These are phyloP conservation scores for Drosophila hamatofila DNA, from an alignment of 2,888 invertebrate species.

Conservation along the genomic window DNA sequence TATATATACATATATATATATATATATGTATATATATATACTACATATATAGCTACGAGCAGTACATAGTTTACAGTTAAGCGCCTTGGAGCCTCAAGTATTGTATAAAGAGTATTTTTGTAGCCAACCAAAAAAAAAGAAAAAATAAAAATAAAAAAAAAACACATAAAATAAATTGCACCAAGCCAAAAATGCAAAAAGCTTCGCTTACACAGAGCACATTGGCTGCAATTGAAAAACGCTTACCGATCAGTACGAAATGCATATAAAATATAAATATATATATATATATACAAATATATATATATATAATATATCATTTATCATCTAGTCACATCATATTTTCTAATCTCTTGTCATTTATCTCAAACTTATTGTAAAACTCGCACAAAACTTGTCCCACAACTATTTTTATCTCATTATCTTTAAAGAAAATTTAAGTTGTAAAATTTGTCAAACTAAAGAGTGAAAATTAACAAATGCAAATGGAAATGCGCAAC, in stretches of 20 bases:
- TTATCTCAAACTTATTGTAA: conserved; percentile 26
- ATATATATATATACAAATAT: background rate
- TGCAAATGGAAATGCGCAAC: conserved; percentile 11
- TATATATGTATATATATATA: conserved; percentile 15
- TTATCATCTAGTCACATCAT: conserved; percentile 39
- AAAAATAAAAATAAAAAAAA: conserved; percentile 2
- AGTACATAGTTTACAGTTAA: conserved; percentile 51
- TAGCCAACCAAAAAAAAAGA: conserved; percentile 50
- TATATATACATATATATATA: conserved; percentile 21
- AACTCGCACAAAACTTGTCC: conserved; percentile 42
- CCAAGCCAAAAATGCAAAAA: conserved; percentile 69
- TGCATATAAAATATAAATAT: conserved; percentile 38
- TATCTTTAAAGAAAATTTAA: conserved; percentile 5
- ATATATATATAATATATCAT: conserved; percentile 14
- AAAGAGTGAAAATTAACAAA: conserved; percentile 33
- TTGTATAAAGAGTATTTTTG: conserved; percentile 66
- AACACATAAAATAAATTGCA: conserved; percentile 47
- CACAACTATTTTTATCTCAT: conserved; percentile 11
- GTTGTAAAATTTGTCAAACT: conserved; percentile 38
- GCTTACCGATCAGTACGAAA: conserved; percentile 77
- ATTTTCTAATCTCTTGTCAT: conserved; percentile 33
- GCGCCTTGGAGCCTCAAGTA: conserved; percentile 54
- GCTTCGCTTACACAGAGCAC: conserved; percentile 69
- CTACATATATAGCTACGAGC: conserved; percentile 18
- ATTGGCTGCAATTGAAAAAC: conserved; percentile 66